phyloP scores from a whole-genome alignment of 2,797 vertebrate species.

The Pelochelys cantorii region DNA sequence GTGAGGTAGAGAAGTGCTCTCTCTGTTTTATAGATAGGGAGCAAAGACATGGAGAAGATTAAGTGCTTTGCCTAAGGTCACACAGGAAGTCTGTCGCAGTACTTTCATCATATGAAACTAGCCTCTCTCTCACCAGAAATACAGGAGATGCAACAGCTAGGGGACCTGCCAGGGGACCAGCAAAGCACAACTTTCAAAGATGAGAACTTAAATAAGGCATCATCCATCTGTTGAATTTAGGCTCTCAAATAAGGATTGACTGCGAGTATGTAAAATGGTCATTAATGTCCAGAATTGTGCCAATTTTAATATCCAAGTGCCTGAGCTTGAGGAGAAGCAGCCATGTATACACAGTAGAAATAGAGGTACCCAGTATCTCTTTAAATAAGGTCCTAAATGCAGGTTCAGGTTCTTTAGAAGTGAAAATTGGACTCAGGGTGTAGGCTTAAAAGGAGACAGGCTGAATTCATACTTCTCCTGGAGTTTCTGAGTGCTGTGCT shows the following conservation, averaged over 20 bases:
- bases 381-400: not conserved
- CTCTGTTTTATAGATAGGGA: not conserved
- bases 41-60: not conserved
- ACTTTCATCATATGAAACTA: not conserved
- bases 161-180: fast-evolving
- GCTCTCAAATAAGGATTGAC: not conserved
- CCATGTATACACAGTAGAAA: not conserved
- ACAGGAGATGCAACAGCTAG: too few relatives aligned
- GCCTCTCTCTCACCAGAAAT: not conserved
- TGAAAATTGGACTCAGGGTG: not conserved
- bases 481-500: not conserved
- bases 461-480: not conserved
- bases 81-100: not conserved
- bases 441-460: slow-evolving; percentile 8
- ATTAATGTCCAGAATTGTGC: not conserved
- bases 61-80: fast-evolving
- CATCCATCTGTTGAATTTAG: not conserved
- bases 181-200: not conserved
- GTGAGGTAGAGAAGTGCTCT: not conserved
- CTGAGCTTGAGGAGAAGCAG: slow-evolving; percentile 1
- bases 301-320: slow-evolving; percentile 33
- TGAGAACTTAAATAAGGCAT: not conserved
- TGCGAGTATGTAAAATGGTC: not conserved
- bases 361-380: slow-evolving; percentile 9
- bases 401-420: too few relatives aligned